Evolutionary conservation across 1,140 invertebrate genomes (phyloP), one percentile per base, ranked within the genome.

Genomic region (Lineus longissimus): DNA sequence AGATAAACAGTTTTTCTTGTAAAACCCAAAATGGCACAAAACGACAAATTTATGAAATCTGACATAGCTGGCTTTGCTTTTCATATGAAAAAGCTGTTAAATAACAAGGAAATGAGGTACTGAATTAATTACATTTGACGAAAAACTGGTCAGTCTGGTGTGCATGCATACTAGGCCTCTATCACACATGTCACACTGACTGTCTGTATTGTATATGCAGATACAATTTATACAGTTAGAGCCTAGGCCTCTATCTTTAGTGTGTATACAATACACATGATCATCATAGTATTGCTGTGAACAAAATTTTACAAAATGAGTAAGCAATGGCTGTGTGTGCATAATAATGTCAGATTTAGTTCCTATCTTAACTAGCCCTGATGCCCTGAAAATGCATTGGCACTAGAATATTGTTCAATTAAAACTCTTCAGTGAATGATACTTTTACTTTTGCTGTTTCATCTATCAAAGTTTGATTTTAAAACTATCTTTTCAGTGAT

Each of bases 111-210:
- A 47, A 72, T 74, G 65, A 77, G 75, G 76, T 77, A n/a, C 59
- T 23, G 58, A 54, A 23, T 54, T 11, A 15, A 27, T 47, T 7
- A 22, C n/a, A 7, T 2, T 91, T 87, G 36, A 91, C 91, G n/a
- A 94, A 90, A 2, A 89, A 92, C 41, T n/a, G n/a, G n/a, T 93
- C 65, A 62, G 90, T 91, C 6, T 91, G 92, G 54, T 90, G 88
- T 77, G 90, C 87, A 78, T 92, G 91, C 1, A 90, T 4, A 36
- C 90, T 80, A 92, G 92, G 22, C 93, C 90, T 76, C 93, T 91
- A n/a, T 93, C 15, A 23, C 6, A 23, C 13, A 9, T 55, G 23
- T 13, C 29, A 55, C 23, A 22, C 51, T 1, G 4, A 15, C 9
- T 2, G 19, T n/a, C n/a, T n/a, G n/a, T n/a, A n/a, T n/a, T n/a